These are phyloP conservation scores for Arenaria interpres DNA, from an alignment of 2,113 vertebrate genomes.

Conservation along the genomic window DNA sequence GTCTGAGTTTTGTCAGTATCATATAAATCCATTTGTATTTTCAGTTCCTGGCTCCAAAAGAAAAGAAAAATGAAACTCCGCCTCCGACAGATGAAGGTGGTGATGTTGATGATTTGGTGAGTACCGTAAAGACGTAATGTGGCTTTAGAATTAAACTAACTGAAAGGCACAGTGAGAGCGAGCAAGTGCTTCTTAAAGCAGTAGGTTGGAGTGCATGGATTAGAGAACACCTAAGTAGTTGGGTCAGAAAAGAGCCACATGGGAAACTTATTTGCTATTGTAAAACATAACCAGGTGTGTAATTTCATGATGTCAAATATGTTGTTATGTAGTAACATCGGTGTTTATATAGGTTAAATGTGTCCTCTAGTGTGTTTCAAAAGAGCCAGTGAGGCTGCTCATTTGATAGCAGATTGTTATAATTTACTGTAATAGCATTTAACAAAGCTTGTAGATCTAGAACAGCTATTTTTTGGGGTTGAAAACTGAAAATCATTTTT, in stretches of 20 bases:
- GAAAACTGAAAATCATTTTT: constrained; percentile 36
- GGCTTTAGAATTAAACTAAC: neutral
- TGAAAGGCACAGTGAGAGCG: neutral
- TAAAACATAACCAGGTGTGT: constrained; percentile 10
- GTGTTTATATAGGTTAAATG: constrained; percentile 12
- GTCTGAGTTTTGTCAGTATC: neutral
- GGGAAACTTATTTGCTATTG: constrained; percentile 6
- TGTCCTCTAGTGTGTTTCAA: neutral
- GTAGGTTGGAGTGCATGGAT: neutral
- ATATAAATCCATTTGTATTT: neutral
- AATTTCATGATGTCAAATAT: constrained; percentile 37
- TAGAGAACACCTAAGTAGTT: neutral
- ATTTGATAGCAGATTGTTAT: constrained; percentile 10
- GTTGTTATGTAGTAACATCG: neutral
- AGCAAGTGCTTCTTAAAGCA: neutral
- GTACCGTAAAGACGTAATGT: neutral
- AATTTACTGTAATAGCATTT: constrained; percentile 46
- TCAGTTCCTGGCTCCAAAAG: constrained; percentile 85
- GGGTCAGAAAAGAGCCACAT: neutral
- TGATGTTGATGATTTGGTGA: constrained; percentile 94
- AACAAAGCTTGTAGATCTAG: constrained; percentile 16
- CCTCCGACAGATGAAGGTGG: constrained; percentile 78
- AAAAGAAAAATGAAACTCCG: constrained; percentile 68
- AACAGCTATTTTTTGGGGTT: constrained; percentile 40
- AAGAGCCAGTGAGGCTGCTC: neutral